These are phyloP conservation scores for Carollia perspicillata DNA, from an alignment of 2,113 vertebrate genomes.

Conservation along the genomic window DNA sequence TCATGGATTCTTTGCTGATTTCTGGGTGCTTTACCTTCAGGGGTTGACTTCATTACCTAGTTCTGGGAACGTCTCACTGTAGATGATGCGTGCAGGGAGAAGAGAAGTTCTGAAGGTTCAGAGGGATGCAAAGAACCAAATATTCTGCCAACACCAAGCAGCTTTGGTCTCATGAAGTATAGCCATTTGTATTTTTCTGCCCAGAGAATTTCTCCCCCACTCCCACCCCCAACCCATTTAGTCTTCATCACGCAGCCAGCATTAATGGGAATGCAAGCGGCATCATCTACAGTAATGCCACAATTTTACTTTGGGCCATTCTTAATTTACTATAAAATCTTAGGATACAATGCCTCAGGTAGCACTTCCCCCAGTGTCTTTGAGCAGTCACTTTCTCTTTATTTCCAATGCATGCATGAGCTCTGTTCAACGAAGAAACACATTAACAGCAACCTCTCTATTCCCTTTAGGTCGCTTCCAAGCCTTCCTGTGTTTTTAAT, in stretches of 20 bases:
- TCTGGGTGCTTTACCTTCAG: not conserved
- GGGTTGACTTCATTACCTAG: not conserved
- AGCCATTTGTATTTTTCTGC: slow-evolving; percentile 22
- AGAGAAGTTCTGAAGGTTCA: slow-evolving; percentile 9
- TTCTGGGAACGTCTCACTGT: not conserved
- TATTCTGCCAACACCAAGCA: slow-evolving; percentile 7
- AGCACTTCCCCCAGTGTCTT: slow-evolving; percentile 67
- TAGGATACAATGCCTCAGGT: slow-evolving; percentile 38
- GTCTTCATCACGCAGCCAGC: not conserved
- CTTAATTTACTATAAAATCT: slow-evolving; percentile 45
- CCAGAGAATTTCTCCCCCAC: not conserved
- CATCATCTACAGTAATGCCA: slow-evolving; percentile 5
- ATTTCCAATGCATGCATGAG: slow-evolving; percentile 72
- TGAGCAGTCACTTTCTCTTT: slow-evolving; percentile 73
- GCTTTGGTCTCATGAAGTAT: not conserved
- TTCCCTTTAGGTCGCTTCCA: slow-evolving; percentile 76
- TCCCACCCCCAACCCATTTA: not conserved
- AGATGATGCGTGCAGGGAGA: not conserved
- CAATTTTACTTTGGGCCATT: slow-evolving; percentile 47
- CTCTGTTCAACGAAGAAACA: slow-evolving; percentile 75
- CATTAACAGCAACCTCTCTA: slow-evolving; percentile 77
- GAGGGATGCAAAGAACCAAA: not conserved
- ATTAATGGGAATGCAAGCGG: not conserved
- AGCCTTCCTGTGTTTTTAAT: slow-evolving; percentile 81
- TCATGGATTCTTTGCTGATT: not conserved